A percentile compares a stretch with the other conserved stretches of the same genome.
phyloP scores from a whole-genome alignment of 2,888 invertebrate species.

The Acanthoscelides obtectus region DNA sequence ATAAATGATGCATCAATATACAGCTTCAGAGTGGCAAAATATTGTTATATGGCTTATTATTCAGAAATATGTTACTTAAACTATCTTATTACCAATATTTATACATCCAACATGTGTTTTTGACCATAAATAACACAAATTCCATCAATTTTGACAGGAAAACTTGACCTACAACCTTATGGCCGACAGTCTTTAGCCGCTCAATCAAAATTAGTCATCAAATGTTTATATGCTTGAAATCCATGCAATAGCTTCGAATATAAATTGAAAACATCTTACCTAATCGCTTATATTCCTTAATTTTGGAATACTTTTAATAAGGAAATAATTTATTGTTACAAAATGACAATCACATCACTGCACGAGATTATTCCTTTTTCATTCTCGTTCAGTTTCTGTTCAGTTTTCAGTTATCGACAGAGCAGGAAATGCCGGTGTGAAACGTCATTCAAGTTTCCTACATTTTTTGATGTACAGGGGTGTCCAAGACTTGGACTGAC shows the following conservation, averaged over 20 bases:
- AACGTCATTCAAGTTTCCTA: not conserved
- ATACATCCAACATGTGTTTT: conserved; percentile 9
- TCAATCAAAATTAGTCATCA: not conserved
- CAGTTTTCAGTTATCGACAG: not conserved
- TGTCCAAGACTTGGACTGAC: too few species aligned
- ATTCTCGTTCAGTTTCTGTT: too few species aligned
- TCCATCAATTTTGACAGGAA: conserved; percentile 15
- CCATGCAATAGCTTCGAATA: not conserved
- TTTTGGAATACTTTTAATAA: conserved; percentile 10
- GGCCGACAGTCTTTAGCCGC: conserved; percentile 12
- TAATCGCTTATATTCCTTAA: conserved; percentile 9
- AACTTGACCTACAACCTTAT: conserved; percentile 20
- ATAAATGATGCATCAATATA: not conserved
- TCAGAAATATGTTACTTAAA: conserved; percentile 7
- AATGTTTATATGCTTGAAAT: not conserved
- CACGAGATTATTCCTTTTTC: conserved; percentile 7
- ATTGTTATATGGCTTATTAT: not conserved
- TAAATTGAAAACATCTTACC: conserved; percentile 5
- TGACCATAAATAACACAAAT: conserved; percentile 11
- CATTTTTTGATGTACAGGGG: not conserved
- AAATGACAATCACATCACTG: conserved; percentile 19
- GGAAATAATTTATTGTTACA: conserved; percentile 17
- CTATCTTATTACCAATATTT: conserved; percentile 1
- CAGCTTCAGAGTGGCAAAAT: not conserved
- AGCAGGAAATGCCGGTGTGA: conserved; percentile 1